Evolutionary conservation across 2,888 invertebrate species (phyloP), one percentile per base, ranked within the genome.

Genomic region (Podotricha telesiphe): DNA sequence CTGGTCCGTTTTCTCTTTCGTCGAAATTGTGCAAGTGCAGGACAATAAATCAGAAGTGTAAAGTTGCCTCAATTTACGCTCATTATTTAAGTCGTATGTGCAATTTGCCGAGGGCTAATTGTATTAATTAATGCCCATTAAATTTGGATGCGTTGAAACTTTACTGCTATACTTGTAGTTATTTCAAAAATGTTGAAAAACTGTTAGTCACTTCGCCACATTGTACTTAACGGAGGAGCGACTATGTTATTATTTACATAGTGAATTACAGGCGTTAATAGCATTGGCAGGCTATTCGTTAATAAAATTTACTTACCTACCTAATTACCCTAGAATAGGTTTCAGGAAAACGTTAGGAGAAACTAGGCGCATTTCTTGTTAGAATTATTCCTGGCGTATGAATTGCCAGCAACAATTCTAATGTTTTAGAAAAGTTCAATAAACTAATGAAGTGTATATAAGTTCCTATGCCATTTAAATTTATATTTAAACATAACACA

Each of bases 31-130:
- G 83, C 89, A 88, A 88, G 89, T 87, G 87, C 87, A 85, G 82
- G 85, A 90, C 89, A 91, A 92, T 93, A 93, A 93, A 93, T 93
- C 92, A 92, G 87, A 89, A 89, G 92, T 91, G 92, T 89, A 91
- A 91, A 93, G 91, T 87, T 86, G 87, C 85, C 88, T 91, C 90
- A 88, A 91, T 92, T 92, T 88, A 85, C 86, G 86, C 89, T 91
- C 91, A 92, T 93, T 93, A 93, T 90, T 87, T 87, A 84, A 86
- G 87, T 87, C 84, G 86, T 88, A 88, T 85, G 87, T 86, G 87
- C 86, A 92, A 92, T 93, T 93, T 91, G 89, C 92, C 87, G 87
- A 80, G 81, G 82, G 85, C 88, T 92, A 92, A 93, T 93, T 93
- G 91, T 91, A 91, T 90, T 92, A 91, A 92, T 93, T 90, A 92